Evolutionary conservation across 2,113 vertebrate species (phyloP), one percentile per base, ranked within the genome.

Genomic region (Anser brachyrhynchus): DNA sequence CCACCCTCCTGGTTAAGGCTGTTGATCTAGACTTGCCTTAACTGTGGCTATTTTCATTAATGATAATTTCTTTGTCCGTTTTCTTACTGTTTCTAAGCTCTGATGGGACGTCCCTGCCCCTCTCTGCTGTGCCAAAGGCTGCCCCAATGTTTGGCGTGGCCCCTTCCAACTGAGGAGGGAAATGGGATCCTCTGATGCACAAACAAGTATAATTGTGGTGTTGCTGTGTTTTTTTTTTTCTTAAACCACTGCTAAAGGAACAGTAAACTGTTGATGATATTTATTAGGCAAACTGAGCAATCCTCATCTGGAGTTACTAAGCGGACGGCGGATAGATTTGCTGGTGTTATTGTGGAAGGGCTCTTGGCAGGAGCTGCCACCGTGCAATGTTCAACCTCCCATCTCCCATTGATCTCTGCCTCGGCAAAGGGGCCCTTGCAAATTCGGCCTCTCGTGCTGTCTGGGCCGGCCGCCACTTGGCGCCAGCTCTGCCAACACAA

Each of bases 401-500:
- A 52, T 6, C 29, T 75, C 55, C 74, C 74, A 75, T 71, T 55
- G 88, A 94, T 81, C 78, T 83, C 74, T 13, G 52, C 79, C 84
- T 72, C 49, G 0, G 91, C 75, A 41, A 49, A 61, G 94, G 79
- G 94, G 52, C 82, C 66, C 43, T 82, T 64, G 78, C 89, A 49
- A 67, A 49, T 29, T 69, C 62, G 22, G 74, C 75, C 84, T 89
- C 87, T 91, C 19, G 35, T 95, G 89, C 91, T 89, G 91, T 31
- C 94, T 57, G 94, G 91, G 87, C 91, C 49, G 4, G 26, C 33
- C 1, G 59, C 91, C 92, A 84, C 57, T 37, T 4, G 16, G 77
- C 58, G 73, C 80, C 11, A 0, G 28, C 7, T 78, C 12, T 92
- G 92, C 96, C 91, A 94, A 81, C 81, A 84, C 87, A 92, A 92